phyloP scores from a whole-genome alignment of 2,113 vertebrate species.

The Eubucco bourcierii region DNA sequence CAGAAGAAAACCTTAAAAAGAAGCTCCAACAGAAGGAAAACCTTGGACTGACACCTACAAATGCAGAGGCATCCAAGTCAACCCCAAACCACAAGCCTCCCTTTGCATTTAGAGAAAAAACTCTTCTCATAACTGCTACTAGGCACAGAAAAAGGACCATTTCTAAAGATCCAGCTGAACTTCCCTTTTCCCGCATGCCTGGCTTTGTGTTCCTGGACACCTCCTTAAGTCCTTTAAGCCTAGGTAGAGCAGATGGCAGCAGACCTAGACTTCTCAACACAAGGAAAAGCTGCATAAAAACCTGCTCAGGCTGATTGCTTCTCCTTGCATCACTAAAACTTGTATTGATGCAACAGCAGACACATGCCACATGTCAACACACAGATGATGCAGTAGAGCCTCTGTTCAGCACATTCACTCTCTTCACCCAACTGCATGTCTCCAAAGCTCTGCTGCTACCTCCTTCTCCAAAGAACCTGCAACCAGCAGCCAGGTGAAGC shows the following conservation, averaged over 20 bases:
- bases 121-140: not conserved
- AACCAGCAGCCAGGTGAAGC: not conserved
- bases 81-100: not conserved
- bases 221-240: not conserved
- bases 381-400: not conserved
- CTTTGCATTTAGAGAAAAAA: not conserved
- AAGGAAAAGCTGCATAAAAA: not conserved
- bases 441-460: not conserved
- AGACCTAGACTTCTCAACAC: not conserved
- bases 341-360: not conserved
- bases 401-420: rapidly evolving
- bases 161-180: not conserved
- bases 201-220: not conserved
- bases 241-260: not conserved
- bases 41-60: not conserved
- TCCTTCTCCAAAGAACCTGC: not conserved
- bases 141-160: not conserved
- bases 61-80: not conserved
- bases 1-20: not conserved
- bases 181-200: not conserved
- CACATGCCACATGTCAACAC: not conserved
- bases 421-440: not conserved
- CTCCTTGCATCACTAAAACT: not conserved
- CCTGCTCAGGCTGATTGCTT: not conserved
- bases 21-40: not conserved